Evolutionary conservation across 2,113 vertebrate genomes (phyloP), one percentile per base, ranked within the genome.

Genomic region (Cricetomys ansorgei): DNA sequence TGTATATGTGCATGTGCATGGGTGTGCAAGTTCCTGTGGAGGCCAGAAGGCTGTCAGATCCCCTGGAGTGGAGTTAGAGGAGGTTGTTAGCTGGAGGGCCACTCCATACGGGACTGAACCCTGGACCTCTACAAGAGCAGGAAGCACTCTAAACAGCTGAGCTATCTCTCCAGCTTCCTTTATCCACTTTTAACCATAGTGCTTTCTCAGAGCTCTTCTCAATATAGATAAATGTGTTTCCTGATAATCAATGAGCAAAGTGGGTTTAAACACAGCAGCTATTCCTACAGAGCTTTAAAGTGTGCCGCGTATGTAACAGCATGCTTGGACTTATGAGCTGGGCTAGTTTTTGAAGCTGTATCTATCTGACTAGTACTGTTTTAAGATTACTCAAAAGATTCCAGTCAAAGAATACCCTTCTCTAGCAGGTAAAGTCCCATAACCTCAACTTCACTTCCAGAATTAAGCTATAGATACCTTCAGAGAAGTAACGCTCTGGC

Each of bases 321-420:
- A 64, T 23, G 55, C 29, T 76, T 72, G 67, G 25, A 92, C 23
- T 84, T 48, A 79, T 15, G 89, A 84, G 45, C 70, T 72, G 11
- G 76, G 19, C 34, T 59, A 70, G 55, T 4, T 48, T 95, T 84
- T 91, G 23, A 92, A 96, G 73, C 85, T 25, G 19, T 37, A 90
- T 53, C 25, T 95, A 48, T 27, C 57, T 37, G 10, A 96, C 12
- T 70, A 55, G n/a, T 65, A 12, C 43, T 93, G 53, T 62, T 89
- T 89, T 90, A 95, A 87, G 45, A 40, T 19, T 76, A 76, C 40
- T 92, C 96, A 94, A 91, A 88, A 87, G 92, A 65, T 77, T 73
- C n/a, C 57, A 70, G 62, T 45, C 43, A 77, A 95, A 81, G 80
- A 91, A 89, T 31, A 72, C 19, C 65, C 87, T n/a, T 57, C 15